Evolutionary conservation across 2,888 invertebrate genomes (phyloP), one percentile per base, ranked within the genome.

Genomic region (Ernsta delagoae): DNA sequence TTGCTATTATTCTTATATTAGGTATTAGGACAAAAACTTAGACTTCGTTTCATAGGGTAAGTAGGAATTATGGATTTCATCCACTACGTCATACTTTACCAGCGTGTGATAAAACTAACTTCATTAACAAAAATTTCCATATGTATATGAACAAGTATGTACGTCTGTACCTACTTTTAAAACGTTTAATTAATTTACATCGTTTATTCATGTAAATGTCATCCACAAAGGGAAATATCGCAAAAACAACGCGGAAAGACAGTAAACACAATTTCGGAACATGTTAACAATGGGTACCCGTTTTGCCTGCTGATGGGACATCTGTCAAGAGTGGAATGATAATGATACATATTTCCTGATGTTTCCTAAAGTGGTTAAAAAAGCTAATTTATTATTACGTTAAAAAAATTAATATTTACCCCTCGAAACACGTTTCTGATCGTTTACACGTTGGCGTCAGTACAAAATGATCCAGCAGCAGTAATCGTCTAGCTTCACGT

Each of bases 221-320:
- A 62, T 50, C 8, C 12, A 50, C 4, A 16, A 36, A 50, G 48
- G 34, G 31, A 11, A 36, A 62, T 53, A 39, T 53, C 36, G 45
- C 62, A 50, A 53, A 53, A 62, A 62, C 62, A 61, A 61, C 45
- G 34, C 50, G 36, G 62, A 65, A 57, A 57, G 57, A 8, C 41
- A 57, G 36, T 57, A 45, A 57, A 65, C 34, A 65, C 57, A 56
- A 65, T 54, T 65, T 57, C 45, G n/a, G 45, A 43, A 65, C 41
- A 56, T 39, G 48, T 65, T 65, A 57, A 63, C 53, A 43, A 24
- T 60, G 59, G 8, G 36, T 43, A 41, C 16, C 41, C 41, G 41
- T 63, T 63, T 54, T 41, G 53, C 53, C 53, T 24, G 24, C 41
- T 24, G 39, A 12, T 11, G 53, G 24, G 53, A 54, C 63, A 63